Evolutionary conservation across 1,140 invertebrate genomes (phyloP), one percentile per base, ranked within the genome.

Genomic region (Trypoxylus dichotomus): DNA sequence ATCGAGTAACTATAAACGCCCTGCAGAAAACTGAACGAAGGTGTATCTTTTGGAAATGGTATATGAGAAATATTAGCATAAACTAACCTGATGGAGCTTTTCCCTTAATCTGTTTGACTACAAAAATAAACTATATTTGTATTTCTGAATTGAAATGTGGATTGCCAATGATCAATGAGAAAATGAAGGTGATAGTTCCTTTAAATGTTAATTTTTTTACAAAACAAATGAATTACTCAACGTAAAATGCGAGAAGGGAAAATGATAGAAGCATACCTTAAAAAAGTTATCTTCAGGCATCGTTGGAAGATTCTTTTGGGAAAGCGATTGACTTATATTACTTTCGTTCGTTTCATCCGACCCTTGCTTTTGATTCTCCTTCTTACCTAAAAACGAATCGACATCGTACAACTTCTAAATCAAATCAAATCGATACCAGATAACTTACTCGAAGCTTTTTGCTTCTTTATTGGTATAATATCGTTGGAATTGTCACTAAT

Each of bases 101-200:
- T 81, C 81, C 79, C 77, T 80, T 72, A 82, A 76, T 78, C 79
- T 80, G 74, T 78, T 81, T 54, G 80, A 82, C 81, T 82, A 74
- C 71, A 43, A 63, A 76, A 60, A 32, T 58, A 60, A 76, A 76
- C 60, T 68, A 68, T 5, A 37, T 21, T 68, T 68, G 60, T 68
- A 68, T 68, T 68, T 68, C 7, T 25, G 60, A 11, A 5, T 6
- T 68, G 24, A 29, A 15, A 24, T 27, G 24, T 27, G 24, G 21
- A 54, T 68, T 68, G 60, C 60, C 60, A 68, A 68, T 68, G 60
- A 29, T 15, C 27, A 21, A 58, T 25, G 24, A 27, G 19, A 68
- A 68, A 68, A 37, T 37, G 5, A 37, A 37, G 32, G 32, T 2
- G 32, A 37, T 37, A 37, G 10, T 37, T 37, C 10, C 32, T 37